Percentiles rank a stretch among this genome's conserved stretches.
phyloP scores from a whole-genome alignment of 2,113 vertebrate species.

The Gnathonemus longibarbis region DNA sequence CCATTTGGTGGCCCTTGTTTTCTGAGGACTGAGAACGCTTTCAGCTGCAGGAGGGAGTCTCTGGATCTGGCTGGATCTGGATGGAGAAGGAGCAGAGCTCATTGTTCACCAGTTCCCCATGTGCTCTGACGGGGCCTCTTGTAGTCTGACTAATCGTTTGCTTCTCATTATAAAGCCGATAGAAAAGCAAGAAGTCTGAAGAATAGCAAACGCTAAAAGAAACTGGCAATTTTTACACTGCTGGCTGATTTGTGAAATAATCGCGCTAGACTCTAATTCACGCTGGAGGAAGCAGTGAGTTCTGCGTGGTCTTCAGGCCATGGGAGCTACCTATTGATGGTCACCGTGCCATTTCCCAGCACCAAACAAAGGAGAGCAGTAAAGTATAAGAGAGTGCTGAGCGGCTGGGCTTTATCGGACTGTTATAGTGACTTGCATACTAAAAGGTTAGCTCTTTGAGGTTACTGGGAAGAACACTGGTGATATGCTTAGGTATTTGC shows the following conservation, averaged over 20 bases:
- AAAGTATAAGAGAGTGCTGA: neutral
- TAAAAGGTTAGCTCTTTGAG: conserved; percentile 23
- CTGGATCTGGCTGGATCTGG: conserved; percentile 35
- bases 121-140: conserved; percentile 33
- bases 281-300: neutral
- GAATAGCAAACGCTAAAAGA: conserved; percentile 5
- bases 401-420: conserved; percentile 4
- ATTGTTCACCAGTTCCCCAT: conserved; percentile 38
- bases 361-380: neutral
- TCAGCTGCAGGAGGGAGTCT: conserved; percentile 25
- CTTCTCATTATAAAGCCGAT: conserved; percentile 35
- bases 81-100: conserved; percentile 35
- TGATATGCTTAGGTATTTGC: neutral
- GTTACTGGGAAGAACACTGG: neutral
- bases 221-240: neutral
- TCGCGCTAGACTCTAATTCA: neutral
- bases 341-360: conserved; percentile 18
- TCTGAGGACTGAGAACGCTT: conserved; percentile 32
- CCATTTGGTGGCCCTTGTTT: conserved; percentile 23
- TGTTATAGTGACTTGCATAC: conserved; percentile 34
- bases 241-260: neutral
- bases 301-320: neutral
- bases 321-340: neutral
- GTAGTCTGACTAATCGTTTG: conserved; percentile 36
- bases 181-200: conserved; percentile 20